Conservation (phyloP, 2,888 invertebrate species). For the Apantesis nais region DNA sequence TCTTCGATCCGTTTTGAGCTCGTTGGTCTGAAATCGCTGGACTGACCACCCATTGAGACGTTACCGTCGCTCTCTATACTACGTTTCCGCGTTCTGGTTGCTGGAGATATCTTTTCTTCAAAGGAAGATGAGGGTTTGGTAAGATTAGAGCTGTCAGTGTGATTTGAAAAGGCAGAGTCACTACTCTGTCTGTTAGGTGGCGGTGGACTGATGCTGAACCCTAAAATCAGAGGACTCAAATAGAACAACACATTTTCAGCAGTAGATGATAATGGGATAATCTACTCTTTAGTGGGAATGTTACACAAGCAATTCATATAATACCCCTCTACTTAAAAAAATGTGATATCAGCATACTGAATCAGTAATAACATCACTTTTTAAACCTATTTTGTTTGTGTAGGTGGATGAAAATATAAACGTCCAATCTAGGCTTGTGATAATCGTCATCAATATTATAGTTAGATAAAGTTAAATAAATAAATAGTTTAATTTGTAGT, state of each 20-base stretch:
- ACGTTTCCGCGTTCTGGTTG: slow-evolving; percentile 64
- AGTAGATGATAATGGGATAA: neutral
- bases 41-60: slow-evolving; percentile 64
- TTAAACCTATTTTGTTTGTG: neutral
- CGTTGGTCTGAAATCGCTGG: slow-evolving; percentile 63
- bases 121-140: slow-evolving; percentile 63
- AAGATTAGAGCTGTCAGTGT: slow-evolving; percentile 71
- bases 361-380: neutral
- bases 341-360: neutral
- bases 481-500: neutral
- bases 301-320: too few species aligned
- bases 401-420: neutral
- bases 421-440: neutral
- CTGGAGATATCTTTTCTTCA: slow-evolving; percentile 62
- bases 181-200: slow-evolving; percentile 78
- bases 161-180: slow-evolving; percentile 79
- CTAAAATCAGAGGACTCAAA: slow-evolving; percentile 51
- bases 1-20: slow-evolving; percentile 71
- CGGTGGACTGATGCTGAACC: slow-evolving; percentile 69
- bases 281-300: too few species aligned
- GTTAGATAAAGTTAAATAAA: neutral
- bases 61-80: slow-evolving; percentile 71
- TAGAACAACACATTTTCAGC: neutral
- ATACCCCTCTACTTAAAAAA: too few species aligned
- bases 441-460: neutral